These are phyloP conservation scores for Glandiceps talaboti DNA, from an alignment of 53 echinoderm and acorn worm genomes.

Conservation along the genomic window DNA sequence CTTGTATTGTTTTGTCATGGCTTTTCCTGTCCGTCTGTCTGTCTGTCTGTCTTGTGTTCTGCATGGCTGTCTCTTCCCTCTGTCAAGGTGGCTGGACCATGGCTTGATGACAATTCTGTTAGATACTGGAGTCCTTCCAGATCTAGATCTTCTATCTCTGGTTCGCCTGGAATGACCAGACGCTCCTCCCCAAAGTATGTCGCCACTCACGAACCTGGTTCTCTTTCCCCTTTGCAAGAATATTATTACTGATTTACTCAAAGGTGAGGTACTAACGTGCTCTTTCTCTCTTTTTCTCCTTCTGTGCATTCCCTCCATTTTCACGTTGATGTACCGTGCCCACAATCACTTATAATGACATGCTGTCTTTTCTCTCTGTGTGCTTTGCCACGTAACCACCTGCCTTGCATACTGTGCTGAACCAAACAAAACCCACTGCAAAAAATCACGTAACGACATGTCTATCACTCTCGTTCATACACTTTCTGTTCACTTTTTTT, in stretches of 20 bases:
- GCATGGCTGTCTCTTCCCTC: background rate
- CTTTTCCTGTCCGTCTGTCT: background rate
- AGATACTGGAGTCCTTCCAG: background rate
- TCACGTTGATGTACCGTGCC: too few species aligned
- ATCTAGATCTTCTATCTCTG: background rate
- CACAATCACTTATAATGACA: background rate
- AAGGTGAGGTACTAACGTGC: constrained; percentile 16
- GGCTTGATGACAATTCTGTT: background rate
- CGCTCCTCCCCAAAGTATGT: background rate
- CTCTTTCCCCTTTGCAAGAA: background rate
- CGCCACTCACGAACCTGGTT: background rate
- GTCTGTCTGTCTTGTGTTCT: background rate
- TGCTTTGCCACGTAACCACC: background rate
- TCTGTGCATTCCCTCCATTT: constrained; percentile 6
- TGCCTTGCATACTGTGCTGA: too few species aligned
- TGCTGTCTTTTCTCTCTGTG: background rate
- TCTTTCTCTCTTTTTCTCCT: constrained; percentile 2
- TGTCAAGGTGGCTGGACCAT: background rate
- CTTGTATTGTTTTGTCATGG: too few species aligned
- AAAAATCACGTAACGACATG: background rate
- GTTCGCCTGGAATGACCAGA: background rate
- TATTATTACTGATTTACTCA: background rate
- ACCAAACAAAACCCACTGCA: too few species aligned
- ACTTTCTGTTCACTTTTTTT: constrained; percentile 3
- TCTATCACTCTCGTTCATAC: background rate